Conservation (phyloP, 2,888 invertebrate genomes). For the Tanaodytes sp. region DNA sequence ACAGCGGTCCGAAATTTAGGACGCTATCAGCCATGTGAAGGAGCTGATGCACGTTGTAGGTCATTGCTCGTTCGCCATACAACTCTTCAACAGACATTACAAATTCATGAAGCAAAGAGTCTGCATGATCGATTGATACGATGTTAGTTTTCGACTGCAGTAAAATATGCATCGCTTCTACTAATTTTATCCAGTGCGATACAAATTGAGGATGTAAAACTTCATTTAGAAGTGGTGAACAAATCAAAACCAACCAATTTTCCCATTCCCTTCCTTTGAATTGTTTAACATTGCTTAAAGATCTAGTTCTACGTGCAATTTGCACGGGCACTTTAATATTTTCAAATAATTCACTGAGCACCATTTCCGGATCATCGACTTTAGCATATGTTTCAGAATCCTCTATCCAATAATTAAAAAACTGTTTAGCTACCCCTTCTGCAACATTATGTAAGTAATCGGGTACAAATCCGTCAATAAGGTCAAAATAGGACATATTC, state of each 20-base stretch:
- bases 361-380: not conserved
- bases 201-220: not conserved
- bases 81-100: not conserved
- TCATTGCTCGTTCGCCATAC: not conserved
- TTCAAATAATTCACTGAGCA: not conserved
- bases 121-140: not conserved
- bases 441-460: too few relatives aligned
- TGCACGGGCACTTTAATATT: not conserved
- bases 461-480: not conserved
- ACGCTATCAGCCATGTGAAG: not conserved
- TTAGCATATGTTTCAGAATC: not conserved
- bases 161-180: not conserved
- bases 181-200: not conserved
- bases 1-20: constrained; percentile 10
- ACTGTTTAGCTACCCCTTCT: not conserved
- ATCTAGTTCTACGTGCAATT: not conserved
- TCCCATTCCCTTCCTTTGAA: constrained; percentile 43
- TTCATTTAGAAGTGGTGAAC: not conserved
- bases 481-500: not conserved
- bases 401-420: not conserved
- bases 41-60: not conserved
- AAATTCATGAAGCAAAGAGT: not conserved
- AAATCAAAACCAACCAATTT: constrained; percentile 17
- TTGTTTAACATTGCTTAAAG: too few relatives aligned
- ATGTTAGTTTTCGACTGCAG: not conserved